Evolutionary conservation across 2,888 invertebrate species (phyloP).

Genomic region (Anthoptus insignis): DNA sequence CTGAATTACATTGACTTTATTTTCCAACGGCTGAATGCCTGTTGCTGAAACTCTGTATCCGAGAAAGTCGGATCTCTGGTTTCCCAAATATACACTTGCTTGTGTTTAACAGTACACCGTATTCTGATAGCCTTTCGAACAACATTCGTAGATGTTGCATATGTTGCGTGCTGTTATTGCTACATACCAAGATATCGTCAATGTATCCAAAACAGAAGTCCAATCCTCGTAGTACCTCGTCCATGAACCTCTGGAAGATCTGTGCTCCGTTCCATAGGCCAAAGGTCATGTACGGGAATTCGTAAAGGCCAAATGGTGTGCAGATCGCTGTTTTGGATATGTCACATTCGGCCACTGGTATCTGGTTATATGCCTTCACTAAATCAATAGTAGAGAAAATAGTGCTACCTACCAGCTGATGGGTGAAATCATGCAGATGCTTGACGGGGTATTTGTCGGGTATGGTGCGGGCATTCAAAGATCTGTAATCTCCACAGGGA

Average conservation of each 20-base stretch:
- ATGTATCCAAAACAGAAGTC: background rate
- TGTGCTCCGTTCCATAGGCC: conserved; percentile 65
- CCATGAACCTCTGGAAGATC: conserved; percentile 58
- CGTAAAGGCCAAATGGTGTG: background rate
- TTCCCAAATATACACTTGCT: conserved; percentile 37
- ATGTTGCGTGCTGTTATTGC: conserved; percentile 3
- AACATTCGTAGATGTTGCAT: conserved; percentile 23
- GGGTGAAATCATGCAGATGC: background rate
- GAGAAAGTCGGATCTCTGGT: conserved; percentile 34
- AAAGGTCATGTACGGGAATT: conserved; percentile 53
- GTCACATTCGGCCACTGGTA: background rate
- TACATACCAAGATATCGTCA: background rate
- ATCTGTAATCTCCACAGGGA: background rate
- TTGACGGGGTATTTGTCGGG: background rate
- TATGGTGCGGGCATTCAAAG: background rate
- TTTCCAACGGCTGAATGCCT: conserved; percentile 17
- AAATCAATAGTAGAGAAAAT: background rate
- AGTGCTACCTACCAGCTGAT: background rate
- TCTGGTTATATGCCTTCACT: background rate
- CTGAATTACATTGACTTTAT: background rate
- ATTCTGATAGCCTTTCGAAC: conserved; percentile 30
- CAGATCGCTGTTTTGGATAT: background rate
- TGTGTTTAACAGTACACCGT: conserved; percentile 39
- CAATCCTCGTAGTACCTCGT: conserved; percentile 22
- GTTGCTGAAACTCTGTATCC: conserved; percentile 38